Conservation (phyloP, 1,140 invertebrate species). For the Neuroterus valhalla region DNA sequence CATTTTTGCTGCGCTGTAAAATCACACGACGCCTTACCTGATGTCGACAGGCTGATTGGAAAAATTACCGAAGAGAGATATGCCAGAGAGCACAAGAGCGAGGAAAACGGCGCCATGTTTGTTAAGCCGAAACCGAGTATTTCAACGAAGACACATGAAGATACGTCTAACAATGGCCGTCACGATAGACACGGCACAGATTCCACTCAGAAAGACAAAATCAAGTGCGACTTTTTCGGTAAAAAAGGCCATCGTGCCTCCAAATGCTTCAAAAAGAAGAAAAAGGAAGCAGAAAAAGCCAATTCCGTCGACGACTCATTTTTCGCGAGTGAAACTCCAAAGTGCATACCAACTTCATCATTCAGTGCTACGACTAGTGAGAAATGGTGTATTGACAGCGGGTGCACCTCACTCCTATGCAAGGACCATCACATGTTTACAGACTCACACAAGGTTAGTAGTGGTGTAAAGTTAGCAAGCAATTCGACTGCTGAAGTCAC, state of each 20-base stretch:
- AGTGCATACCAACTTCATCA: not conserved
- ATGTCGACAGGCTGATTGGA: too few relatives aligned
- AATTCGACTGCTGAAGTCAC: constrained; percentile 39
- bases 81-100: not conserved
- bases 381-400: constrained; percentile 47
- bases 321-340: not conserved
- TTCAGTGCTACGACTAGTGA: not conserved
- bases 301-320: not conserved
- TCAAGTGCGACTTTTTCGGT: constrained; percentile 36
- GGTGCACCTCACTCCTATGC: constrained; percentile 42
- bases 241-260: constrained; percentile 30
- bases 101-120: not conserved
- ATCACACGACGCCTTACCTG: too few relatives aligned
- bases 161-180: not conserved
- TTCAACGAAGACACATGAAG: too few relatives aligned
- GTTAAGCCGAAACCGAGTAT: not conserved
- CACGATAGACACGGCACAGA: not conserved
- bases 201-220: too few relatives aligned
- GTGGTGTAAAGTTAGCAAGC: constrained; percentile 50
- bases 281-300: constrained; percentile 23
- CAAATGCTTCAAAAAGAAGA: constrained; percentile 37
- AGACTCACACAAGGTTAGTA: constrained; percentile 31
- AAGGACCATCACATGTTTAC: constrained; percentile 14
- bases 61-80: not conserved
- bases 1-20: too few relatives aligned